These are phyloP conservation scores for Cynoglossus semilaevis DNA, from an alignment of 2,113 vertebrate genomes.

Conservation along the genomic window DNA sequence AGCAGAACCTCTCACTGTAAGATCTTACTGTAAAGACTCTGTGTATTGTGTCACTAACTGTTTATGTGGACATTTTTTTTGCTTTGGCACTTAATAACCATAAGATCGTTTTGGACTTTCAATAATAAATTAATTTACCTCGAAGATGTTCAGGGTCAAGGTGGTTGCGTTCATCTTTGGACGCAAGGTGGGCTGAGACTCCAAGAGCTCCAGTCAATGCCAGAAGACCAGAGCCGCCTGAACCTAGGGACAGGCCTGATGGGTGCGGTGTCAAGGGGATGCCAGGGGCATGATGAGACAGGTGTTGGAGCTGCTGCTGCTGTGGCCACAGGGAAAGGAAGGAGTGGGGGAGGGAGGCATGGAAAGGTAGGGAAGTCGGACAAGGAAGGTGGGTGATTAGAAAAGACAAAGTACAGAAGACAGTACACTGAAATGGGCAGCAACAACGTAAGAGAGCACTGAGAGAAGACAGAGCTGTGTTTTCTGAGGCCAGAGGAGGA, in stretches of 20 bases:
- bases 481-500: slow-evolving; percentile 2
- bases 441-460: not conserved
- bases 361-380: not conserved
- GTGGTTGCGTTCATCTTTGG: slow-evolving; percentile 84
- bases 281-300: slow-evolving; percentile 85
- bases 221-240: slow-evolving; percentile 80
- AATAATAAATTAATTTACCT: slow-evolving; percentile 68
- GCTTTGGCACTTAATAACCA: too few species aligned
- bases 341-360: slow-evolving; percentile 2
- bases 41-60: too few species aligned
- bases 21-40: too few species aligned
- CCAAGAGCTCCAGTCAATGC: slow-evolving; percentile 84
- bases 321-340: slow-evolving; percentile 73
- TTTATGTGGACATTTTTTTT: too few species aligned
- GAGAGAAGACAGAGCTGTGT: not conserved
- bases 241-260: slow-evolving; percentile 78
- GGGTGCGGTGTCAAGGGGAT: slow-evolving; percentile 83
- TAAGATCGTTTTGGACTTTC: not conserved
- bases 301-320: slow-evolving; percentile 96
- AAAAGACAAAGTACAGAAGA: slow-evolving; percentile 10
- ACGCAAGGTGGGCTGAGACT: slow-evolving; percentile 80
- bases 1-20: too few species aligned
- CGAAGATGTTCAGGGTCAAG: slow-evolving; percentile 78
- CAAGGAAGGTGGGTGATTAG: slow-evolving; percentile 34
- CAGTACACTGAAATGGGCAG: slow-evolving; percentile 5